These are phyloP conservation scores for Nibea albiflora DNA, from an alignment of 2,113 vertebrate species.

Conservation along the genomic window DNA sequence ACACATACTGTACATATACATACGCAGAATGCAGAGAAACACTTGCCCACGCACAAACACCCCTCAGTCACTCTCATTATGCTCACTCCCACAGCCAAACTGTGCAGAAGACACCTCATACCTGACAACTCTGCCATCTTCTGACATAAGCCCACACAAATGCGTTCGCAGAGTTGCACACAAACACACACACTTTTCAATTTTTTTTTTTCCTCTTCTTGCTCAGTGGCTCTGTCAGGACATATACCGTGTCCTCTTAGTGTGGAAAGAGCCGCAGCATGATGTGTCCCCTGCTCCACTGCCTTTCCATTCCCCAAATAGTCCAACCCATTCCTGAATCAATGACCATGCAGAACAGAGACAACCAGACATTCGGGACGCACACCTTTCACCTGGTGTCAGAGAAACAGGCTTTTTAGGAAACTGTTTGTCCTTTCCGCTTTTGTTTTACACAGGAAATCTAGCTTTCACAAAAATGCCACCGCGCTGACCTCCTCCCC, in stretches of 20 bases:
- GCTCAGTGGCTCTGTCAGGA: conserved; percentile 62
- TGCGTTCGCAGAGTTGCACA: conserved; percentile 25
- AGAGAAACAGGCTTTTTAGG: conserved; percentile 35
- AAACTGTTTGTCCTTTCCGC: conserved; percentile 21
- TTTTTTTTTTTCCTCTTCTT: conserved; percentile 22
- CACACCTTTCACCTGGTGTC: conserved; percentile 48
- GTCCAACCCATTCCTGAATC: conserved; percentile 26
- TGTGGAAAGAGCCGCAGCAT: conserved; percentile 27
- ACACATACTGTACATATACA: conserved; percentile 50
- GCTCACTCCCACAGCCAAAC: conserved; percentile 78
- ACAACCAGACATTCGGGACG: conserved; percentile 12
- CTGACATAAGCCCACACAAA: conserved; percentile 74
- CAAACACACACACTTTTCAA: background rate
- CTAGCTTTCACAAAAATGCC: conserved; percentile 57
- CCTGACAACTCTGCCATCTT: conserved; percentile 77
- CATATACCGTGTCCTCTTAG: conserved; percentile 36
- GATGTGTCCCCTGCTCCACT: conserved; percentile 42
- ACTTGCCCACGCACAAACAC: conserved; percentile 74
- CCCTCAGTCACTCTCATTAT: conserved; percentile 79
- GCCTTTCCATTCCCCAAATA: conserved; percentile 38
- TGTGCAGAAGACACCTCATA: conserved; percentile 78
- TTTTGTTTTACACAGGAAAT: conserved; percentile 34
- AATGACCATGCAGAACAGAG: conserved; percentile 35
- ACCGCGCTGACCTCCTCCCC: conserved; percentile 47
- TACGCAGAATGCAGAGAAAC: conserved; percentile 64